Percentiles rank a stretch among this genome's conserved stretches.
phyloP scores from a whole-genome alignment of 2,888 invertebrate genomes.

The Ditula angustiorana region DNA sequence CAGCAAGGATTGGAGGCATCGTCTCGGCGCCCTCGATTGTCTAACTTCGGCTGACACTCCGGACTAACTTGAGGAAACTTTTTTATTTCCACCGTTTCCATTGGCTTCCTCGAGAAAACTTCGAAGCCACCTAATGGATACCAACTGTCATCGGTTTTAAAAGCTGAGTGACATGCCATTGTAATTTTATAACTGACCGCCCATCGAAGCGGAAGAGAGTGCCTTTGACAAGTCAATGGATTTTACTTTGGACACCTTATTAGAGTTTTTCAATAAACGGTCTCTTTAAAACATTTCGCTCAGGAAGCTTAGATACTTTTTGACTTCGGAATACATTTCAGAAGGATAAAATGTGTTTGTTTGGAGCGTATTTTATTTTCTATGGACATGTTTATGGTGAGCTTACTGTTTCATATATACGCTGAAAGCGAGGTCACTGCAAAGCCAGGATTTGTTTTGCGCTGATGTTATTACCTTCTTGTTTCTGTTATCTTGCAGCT shows the following conservation, averaged over 20 bases:
- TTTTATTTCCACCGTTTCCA: constrained; percentile 66
- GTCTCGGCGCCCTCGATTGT: constrained; percentile 51
- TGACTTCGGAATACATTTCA: neutral
- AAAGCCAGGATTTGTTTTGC: constrained; percentile 56
- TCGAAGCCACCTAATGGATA: constrained; percentile 47
- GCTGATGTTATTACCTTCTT: constrained; percentile 60
- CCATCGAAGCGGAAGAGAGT: constrained; percentile 33
- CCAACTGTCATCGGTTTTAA: constrained; percentile 64
- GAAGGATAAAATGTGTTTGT: neutral
- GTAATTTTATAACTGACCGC: constrained; percentile 45
- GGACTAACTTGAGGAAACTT: constrained; percentile 61
- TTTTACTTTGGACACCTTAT: constrained; percentile 39
- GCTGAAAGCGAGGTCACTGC: constrained; percentile 51
- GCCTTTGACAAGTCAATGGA: constrained; percentile 39
- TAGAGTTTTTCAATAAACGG: constrained; percentile 34
- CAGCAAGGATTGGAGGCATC: constrained; percentile 34
- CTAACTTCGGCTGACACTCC: constrained; percentile 69
- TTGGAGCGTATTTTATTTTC: constrained; percentile 12
- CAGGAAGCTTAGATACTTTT: neutral
- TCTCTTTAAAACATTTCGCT: neutral
- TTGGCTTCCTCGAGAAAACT: constrained; percentile 64
- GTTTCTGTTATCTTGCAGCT: constrained; percentile 41
- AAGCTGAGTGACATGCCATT: constrained; percentile 51
- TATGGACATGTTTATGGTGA: constrained; percentile 45
- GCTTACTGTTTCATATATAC: constrained; percentile 59